phyloP scores from a whole-genome alignment of 2,113 vertebrate genomes.

The Bagarius yarrelli region DNA sequence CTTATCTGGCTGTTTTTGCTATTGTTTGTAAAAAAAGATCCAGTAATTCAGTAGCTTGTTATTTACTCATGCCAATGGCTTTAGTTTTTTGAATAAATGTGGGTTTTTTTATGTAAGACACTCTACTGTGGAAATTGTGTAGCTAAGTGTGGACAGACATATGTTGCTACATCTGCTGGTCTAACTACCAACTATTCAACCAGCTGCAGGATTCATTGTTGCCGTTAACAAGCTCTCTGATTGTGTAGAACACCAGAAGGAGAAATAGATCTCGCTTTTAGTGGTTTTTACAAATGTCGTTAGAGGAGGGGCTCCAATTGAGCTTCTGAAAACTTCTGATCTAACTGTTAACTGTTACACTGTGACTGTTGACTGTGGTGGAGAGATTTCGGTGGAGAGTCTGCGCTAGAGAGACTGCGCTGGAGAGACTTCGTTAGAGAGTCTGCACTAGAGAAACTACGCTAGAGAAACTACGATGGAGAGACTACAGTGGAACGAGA shows the following conservation, averaged over 20 bases:
- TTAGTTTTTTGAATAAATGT: neutral
- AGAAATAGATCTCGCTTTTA: constrained; percentile 28
- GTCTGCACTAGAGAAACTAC: too few relatives aligned
- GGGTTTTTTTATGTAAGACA: neutral
- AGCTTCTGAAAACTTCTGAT: constrained; percentile 40
- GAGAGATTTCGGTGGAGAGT: too few relatives aligned
- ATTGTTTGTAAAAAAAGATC: too few relatives aligned
- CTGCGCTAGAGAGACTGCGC: too few relatives aligned
- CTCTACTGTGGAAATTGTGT: neutral
- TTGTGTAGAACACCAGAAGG: constrained; percentile 41
- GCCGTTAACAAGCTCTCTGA: constrained; percentile 40
- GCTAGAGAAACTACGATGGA: too few relatives aligned
- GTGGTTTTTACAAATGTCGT: constrained; percentile 33
- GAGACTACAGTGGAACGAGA: too few relatives aligned
- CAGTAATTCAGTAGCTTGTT: neutral
- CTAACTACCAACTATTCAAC: constrained; percentile 26
- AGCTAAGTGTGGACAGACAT: neutral
- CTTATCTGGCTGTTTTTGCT: neutral
- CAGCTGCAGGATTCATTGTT: constrained; percentile 31
- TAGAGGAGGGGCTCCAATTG: neutral
- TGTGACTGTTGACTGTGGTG: too few relatives aligned
- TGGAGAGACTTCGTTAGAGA: too few relatives aligned
- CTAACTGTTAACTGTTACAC: too few relatives aligned
- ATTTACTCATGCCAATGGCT: neutral
- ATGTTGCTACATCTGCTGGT: constrained; percentile 31